Evolutionary conservation across 1,140 invertebrate species (phyloP).

Genomic region (Drosophila chauvacae): DNA sequence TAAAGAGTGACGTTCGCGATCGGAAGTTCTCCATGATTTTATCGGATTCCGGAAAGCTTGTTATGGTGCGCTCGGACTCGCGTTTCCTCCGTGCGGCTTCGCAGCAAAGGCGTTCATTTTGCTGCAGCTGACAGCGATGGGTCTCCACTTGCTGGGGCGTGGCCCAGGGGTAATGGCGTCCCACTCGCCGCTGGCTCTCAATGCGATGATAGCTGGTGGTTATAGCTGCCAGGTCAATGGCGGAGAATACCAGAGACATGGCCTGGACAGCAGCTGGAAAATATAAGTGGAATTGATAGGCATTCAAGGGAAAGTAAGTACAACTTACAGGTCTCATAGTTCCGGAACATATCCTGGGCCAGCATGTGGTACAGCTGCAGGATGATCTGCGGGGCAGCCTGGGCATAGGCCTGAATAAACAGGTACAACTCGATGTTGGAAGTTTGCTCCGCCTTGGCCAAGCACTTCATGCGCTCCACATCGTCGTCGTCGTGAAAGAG

Average conservation of each 20-base stretch:
- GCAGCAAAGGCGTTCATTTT: constrained; percentile 60
- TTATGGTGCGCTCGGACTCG: constrained; percentile 70
- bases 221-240: constrained; percentile 88
- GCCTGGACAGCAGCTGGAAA: constrained; percentile 87
- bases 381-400: constrained; percentile 89
- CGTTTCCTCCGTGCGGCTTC: constrained; percentile 62
- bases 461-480: constrained; percentile 86
- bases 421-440: constrained; percentile 89
- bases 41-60: constrained; percentile 76
- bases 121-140: constrained; percentile 55
- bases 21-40: constrained; percentile 79
- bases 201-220: constrained; percentile 90
- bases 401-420: constrained; percentile 90
- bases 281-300: not conserved
- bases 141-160: constrained; percentile 70
- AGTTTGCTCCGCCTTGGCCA: constrained; percentile 86
- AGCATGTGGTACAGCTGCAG: constrained; percentile 87
- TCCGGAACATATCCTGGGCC: constrained; percentile 81
- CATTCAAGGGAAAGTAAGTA: not conserved
- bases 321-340: constrained; percentile 77
- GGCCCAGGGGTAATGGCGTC: constrained; percentile 89
- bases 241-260: constrained; percentile 87
- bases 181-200: constrained; percentile 90
- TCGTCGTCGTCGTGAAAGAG: constrained; percentile 86
- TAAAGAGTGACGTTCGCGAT: constrained; percentile 15